phyloP scores from a whole-genome alignment of 2,888 invertebrate species.

The Dexiosoma caninum region DNA sequence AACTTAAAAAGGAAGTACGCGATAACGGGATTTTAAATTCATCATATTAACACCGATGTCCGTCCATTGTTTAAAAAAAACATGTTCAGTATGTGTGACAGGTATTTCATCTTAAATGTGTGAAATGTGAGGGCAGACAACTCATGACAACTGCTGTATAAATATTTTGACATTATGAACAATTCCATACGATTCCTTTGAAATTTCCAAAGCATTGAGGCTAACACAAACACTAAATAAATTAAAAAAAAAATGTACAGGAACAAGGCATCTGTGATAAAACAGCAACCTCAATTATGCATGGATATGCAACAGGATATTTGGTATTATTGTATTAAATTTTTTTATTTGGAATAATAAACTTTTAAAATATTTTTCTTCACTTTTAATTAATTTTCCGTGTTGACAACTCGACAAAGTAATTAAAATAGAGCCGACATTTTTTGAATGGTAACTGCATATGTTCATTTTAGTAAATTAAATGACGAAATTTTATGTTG shows the following conservation, averaged over 20 bases:
- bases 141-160: conserved; percentile 65
- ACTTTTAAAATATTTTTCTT: neutral
- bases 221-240: conserved; percentile 17
- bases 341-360: neutral
- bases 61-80: neutral
- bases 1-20: neutral
- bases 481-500: neutral
- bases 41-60: neutral
- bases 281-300: neutral
- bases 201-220: conserved; percentile 20
- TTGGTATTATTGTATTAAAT: too few species aligned
- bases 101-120: conserved; percentile 3
- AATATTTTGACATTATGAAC: conserved; percentile 66
- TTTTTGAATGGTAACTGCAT: conserved; percentile 5
- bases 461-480: conserved; percentile 9
- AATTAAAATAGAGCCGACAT: neutral
- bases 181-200: conserved; percentile 33
- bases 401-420: conserved; percentile 37
- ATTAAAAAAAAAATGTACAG: conserved; percentile 24
- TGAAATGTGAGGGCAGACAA: conserved; percentile 49
- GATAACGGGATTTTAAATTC: neutral
- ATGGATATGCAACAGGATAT: conserved; percentile 54
- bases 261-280: neutral
- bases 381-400: too few species aligned
- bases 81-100: neutral